Percentiles rank a stretch among this genome's conserved stretches.
Evolutionary conservation across 2,888 invertebrate species (phyloP).

Genomic region (Ariolimax columbianus): DNA sequence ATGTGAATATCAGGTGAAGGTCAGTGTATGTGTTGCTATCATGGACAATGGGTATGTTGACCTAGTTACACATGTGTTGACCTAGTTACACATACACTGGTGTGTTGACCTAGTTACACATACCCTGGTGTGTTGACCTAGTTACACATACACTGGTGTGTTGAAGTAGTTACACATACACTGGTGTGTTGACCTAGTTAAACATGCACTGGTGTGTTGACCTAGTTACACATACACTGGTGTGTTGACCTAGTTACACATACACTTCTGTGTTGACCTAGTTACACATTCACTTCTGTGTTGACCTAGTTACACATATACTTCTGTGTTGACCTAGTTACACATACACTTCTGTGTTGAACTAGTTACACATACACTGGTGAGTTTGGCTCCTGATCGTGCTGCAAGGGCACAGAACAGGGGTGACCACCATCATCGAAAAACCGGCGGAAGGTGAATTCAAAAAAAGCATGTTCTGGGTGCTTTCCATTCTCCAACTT

Average conservation of each 20-base stretch:
- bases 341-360: background rate
- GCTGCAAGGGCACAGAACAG: slow-evolving; percentile 62
- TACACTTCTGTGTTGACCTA: slow-evolving; percentile 67
- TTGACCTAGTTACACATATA: slow-evolving; percentile 64
- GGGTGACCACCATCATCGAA: slow-evolving; percentile 85
- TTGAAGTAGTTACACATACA: too few relatives aligned
- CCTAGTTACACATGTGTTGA: background rate
- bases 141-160: slow-evolving; percentile 68
- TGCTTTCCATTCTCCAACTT: slow-evolving; percentile 80
- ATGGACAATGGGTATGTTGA: too few relatives aligned
- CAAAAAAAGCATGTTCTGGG: slow-evolving; percentile 96
- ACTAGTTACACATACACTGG: slow-evolving; percentile 68
- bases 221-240: too few relatives aligned
- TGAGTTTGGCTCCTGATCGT: slow-evolving; percentile 55
- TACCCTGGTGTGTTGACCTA: background rate
- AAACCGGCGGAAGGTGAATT: slow-evolving; percentile 98
- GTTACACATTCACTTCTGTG: background rate
- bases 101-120: slow-evolving; percentile 56
- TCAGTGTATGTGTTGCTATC: background rate
- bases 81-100: slow-evolving; percentile 68
- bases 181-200: slow-evolving; percentile 50
- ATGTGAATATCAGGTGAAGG: background rate
- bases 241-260: slow-evolving; percentile 58
- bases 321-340: slow-evolving; percentile 65
- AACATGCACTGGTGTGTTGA: slow-evolving; percentile 68